phyloP scores from a whole-genome alignment of 2,888 invertebrate species.

The Drosophila gaucha region DNA sequence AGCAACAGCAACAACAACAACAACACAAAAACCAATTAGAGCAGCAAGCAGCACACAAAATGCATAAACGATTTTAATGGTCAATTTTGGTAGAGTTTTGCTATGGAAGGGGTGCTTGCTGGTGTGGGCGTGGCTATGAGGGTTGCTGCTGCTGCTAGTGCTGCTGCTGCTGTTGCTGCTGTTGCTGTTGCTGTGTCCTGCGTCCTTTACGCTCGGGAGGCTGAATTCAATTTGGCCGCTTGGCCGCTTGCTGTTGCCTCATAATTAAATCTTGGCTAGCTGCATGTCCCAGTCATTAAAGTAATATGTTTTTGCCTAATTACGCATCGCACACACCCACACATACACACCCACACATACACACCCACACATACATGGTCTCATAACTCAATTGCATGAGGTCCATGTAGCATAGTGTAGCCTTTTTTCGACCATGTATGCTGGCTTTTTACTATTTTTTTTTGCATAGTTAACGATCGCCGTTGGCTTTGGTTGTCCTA shows the following conservation, averaged over 20 bases:
- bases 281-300: conserved; percentile 66
- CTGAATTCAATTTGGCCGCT: conserved; percentile 56
- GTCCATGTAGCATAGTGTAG: conserved; percentile 13
- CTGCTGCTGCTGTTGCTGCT: conserved; percentile 4
- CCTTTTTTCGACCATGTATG: not conserved
- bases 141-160: conserved; percentile 11
- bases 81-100: conserved; percentile 48
- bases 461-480: conserved; percentile 11
- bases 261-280: conserved; percentile 66
- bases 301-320: conserved; percentile 70
- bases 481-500: conserved; percentile 18
- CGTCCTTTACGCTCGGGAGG: conserved; percentile 13
- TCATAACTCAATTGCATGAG: conserved; percentile 57
- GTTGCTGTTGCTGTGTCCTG: conserved; percentile 12
- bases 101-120: not conserved
- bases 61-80: conserved; percentile 71
- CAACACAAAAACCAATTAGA: conserved; percentile 55
- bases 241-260: conserved; percentile 59
- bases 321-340: conserved; percentile 40
- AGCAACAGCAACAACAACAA: conserved; percentile 8
- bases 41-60: conserved; percentile 57
- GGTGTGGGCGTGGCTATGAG: not conserved
- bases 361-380: no score
- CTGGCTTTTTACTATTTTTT: not conserved
- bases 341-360: conserved; percentile 13